Evolutionary conservation across 30 jellyfish, hydroid and myxozoan species (phyloP), one percentile per base, ranked within the genome.

Genomic region (Calvadosia cruxmelitensis): DNA sequence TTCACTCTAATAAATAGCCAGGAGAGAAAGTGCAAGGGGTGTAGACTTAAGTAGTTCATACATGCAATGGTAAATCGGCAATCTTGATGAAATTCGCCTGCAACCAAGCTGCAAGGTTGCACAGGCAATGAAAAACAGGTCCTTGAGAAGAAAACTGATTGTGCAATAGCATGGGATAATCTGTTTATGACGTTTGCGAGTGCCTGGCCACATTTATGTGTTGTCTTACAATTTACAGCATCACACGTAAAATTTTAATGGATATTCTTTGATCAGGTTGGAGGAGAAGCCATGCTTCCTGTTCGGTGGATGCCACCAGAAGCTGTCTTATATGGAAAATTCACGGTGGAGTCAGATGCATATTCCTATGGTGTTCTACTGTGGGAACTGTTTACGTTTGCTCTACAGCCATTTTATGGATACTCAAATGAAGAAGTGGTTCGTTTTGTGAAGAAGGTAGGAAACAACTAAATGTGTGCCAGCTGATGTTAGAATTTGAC

Each of bases 251-350:
- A 5, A 42, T 42, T 42, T 42, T 42, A 42, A 42, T n/a, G n/a
- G n/a, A n/a, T n/a, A n/a, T n/a, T n/a, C n/a, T n/a, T n/a, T 42
- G 10, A 13, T n/a, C 71, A 88, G 97, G 97, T 88, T 28, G 97
- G 94, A 27, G 97, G 97, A 1, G 97, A 87, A 32, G 97, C 94
- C 29, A 80, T 88, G 94, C 78, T 88, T 16, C 97, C 97, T 0
- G 79, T 88, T 57, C 93, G 97, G 3, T 88, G 97, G 97, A 88
- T 88, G 97, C 97, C 97, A n/a, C 97, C 97, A 32, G 97, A 88
- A 50, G 94, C 97, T 0, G 69, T 88, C 1, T 63, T 88, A 16
- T 88, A 88, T 52, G 97, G 97, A 26, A 80, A 70, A 63, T 88
- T 88, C 73, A 88, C 97, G 20, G 89, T 88, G 1, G 94, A 83